These are phyloP conservation scores for Acanthurus lineatus DNA, from an alignment of 2,797 vertebrate species.

Conservation along the genomic window DNA sequence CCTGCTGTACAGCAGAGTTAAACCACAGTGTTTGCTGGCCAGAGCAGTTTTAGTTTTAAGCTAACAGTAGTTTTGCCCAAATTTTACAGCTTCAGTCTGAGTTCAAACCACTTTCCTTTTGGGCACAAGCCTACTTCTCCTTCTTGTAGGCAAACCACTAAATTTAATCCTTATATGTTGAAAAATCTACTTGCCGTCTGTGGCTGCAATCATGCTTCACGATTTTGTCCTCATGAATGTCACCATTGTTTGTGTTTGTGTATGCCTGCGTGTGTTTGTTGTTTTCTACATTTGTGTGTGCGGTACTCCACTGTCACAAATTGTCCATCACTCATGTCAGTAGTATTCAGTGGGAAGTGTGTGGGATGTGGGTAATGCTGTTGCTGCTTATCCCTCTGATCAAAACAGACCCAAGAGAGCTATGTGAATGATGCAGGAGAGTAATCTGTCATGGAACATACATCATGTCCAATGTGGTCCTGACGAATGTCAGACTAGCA, in stretches of 20 bases:
- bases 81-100: constrained; percentile 14
- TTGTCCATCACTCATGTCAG: constrained; percentile 47
- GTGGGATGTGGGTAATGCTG: constrained; percentile 45
- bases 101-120: constrained; percentile 18
- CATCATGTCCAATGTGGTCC: constrained; percentile 74
- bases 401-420: constrained; percentile 58
- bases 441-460: constrained; percentile 75
- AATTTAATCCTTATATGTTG: not conserved
- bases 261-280: not conserved
- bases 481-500: constrained; percentile 78
- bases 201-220: not conserved
- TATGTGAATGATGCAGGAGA: constrained; percentile 64
- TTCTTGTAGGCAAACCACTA: not conserved
- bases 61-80: constrained; percentile 25
- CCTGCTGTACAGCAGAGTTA: not conserved
- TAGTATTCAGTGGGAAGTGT: constrained; percentile 19
- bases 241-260: not conserved
- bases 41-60: constrained; percentile 26
- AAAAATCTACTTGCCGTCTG: not conserved
- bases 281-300: constrained; percentile 20
- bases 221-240: constrained; percentile 13
- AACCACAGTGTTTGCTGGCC: not conserved
- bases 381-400: constrained; percentile 54
- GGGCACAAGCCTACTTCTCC: not conserved
- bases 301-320: constrained; percentile 17